Evolutionary conservation across 2,797 vertebrate genomes (phyloP), one percentile per base, ranked within the genome.

Genomic region (Austrolebias charrua): DNA sequence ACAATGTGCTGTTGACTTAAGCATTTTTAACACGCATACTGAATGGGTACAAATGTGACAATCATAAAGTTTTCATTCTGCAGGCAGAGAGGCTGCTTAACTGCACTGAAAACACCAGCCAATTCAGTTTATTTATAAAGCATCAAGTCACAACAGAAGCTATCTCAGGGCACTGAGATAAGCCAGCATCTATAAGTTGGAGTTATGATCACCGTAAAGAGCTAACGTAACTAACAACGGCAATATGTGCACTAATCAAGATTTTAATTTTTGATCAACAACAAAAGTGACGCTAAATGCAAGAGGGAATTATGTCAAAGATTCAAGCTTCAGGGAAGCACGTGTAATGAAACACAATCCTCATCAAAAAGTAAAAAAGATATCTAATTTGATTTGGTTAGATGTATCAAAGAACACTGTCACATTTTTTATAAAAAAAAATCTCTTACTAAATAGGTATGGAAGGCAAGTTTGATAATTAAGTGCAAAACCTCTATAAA

Each of bases 41-140:
- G 40, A 45, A n/a, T 7, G 46, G 0, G 1, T 24, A 31, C 6
- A 42, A 31, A 51, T 42, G 51, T 35, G 16, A 52, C 48, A 60
- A n/a, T 55, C 33, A 48, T 9, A 19, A 31, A 40, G 9, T 50
- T 65, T 6, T 57, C 40, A 29, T 53, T 63, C 59, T 66, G 42
- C 24, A 43, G 24, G 24, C 24, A 42, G 55, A 63, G 55, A 19
- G 16, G 33, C 11, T 13, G n/a, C 24, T 60, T 50, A 42, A 47
- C 40, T 45, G 35, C 42, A 55, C 16, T 55, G 49, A 53, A 38
- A 49, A 54, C 33, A 28, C 44, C 38, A 55, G 63, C 31, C 24
- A 24, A 24, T 24, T 24, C 24, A 24, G 24, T 24, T 24, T 24
- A 24, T 24, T 24, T 24, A 24, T 24, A 24, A 2, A 24, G 24